Conservation (phyloP, 2,797 vertebrate species). For the Podarcis lilfordi region DNA sequence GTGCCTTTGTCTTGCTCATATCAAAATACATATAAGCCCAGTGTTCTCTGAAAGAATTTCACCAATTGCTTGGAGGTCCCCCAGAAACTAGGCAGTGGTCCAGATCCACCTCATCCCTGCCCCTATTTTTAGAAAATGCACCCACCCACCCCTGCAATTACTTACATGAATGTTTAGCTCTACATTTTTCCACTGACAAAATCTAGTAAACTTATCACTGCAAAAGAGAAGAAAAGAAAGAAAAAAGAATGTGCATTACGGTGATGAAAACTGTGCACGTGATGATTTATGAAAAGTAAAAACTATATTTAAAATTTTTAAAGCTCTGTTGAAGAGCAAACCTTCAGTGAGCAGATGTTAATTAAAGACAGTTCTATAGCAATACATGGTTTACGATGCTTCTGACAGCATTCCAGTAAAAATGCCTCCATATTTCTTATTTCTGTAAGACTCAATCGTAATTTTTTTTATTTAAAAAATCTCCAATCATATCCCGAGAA, state of each 20-base stretch:
- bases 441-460: neutral
- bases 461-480: conserved; percentile 11
- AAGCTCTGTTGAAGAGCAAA: neutral
- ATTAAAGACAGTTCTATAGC: neutral
- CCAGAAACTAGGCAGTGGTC: too few species aligned
- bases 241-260: conserved; percentile 11
- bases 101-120: neutral
- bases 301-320: neutral
- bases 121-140: neutral
- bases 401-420: neutral
- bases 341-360: neutral
- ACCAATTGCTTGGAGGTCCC: neutral
- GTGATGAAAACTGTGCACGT: conserved; percentile 16
- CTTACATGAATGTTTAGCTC: conserved; percentile 99
- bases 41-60: too few species aligned
- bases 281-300: neutral
- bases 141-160: conserved; percentile 54
- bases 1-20: neutral
- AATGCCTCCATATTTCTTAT: neutral
- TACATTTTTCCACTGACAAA: conserved; percentile 99
- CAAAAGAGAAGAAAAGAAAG: conserved; percentile 49
- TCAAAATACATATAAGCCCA: neutral
- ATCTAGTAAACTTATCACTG: conserved; percentile 97
- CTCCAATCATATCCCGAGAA: conserved; percentile 24
- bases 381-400: neutral